These are phyloP conservation scores for Aleadryas rufinucha DNA, from an alignment of 2,113 vertebrate genomes.

Conservation along the genomic window DNA sequence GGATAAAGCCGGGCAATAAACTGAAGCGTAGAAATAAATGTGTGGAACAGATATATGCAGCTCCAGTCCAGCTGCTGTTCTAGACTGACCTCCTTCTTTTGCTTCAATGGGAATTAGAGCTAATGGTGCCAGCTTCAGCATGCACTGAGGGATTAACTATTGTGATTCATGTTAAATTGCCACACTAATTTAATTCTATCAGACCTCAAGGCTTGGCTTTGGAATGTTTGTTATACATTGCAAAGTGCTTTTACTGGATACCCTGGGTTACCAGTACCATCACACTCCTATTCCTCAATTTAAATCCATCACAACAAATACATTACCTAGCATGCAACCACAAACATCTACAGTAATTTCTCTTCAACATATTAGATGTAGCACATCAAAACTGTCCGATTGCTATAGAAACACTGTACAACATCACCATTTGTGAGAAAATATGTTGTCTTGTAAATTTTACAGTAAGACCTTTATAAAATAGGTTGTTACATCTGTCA, in stretches of 20 bases:
- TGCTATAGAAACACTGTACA: neutral
- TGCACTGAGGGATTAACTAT: neutral
- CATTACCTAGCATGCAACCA: neutral
- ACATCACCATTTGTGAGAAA: neutral
- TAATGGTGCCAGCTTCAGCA: neutral
- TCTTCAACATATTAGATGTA: neutral
- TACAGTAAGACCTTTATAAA: neutral
- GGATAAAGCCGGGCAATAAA: neutral
- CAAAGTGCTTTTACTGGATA: neutral
- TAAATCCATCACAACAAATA: neutral
- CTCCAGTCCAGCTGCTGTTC: neutral
- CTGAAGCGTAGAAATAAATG: neutral
- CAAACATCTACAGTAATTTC: neutral
- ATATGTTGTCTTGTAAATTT: neutral
- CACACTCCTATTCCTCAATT: neutral
- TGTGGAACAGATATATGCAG: neutral
- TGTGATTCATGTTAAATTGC: conserved; percentile 23
- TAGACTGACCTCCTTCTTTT: conserved; percentile 1
- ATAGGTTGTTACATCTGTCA: neutral
- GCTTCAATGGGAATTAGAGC: conserved; percentile 1
- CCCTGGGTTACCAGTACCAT: neutral
- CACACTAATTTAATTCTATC: conserved; percentile 18
- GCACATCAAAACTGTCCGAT: neutral
- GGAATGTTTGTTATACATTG: neutral
- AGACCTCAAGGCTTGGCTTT: conserved; percentile 5